A percentile compares a stretch with the other conserved stretches of the same genome.
Evolutionary conservation across 2,888 invertebrate genomes (phyloP).

Genomic region (Caenorhabditis sp.): DNA sequence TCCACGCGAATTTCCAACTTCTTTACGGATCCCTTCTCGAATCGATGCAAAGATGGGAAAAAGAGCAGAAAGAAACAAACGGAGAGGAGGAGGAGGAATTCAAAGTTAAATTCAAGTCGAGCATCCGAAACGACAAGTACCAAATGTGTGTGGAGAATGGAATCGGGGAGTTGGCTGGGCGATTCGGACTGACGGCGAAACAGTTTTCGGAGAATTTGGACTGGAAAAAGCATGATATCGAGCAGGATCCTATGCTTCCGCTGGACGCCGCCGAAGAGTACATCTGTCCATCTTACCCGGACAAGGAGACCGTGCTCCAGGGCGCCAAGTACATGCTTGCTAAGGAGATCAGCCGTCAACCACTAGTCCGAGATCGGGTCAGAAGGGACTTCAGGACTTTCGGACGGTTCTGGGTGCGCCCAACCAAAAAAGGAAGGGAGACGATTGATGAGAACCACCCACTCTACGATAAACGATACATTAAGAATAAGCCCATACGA

Average conservation of each 20-base stretch:
- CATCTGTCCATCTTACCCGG: constrained; percentile 81
- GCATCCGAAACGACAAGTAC: constrained; percentile 67
- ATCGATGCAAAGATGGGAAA: constrained; percentile 79
- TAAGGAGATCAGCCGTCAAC: constrained; percentile 92
- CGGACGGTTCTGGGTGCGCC: constrained; percentile 87
- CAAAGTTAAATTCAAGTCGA: constrained; percentile 59
- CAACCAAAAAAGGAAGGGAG: constrained; percentile 92
- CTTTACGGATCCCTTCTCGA: constrained; percentile 86
- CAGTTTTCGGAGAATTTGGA: constrained; percentile 94
- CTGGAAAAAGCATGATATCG: constrained; percentile 63
- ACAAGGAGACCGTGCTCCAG: constrained; percentile 88
- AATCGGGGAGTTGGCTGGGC: constrained; percentile 81
- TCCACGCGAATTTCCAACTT: constrained; percentile 88
- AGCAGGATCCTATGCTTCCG: constrained; percentile 55
- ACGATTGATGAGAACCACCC: constrained; percentile 96
- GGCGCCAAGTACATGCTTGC: constrained; percentile 96
- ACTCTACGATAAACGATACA: constrained; percentile 76
- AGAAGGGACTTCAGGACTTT: constrained; percentile 83
- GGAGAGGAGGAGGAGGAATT: constrained; percentile 32
- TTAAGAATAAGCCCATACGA: constrained; percentile 88
- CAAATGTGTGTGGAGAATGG: constrained; percentile 73
- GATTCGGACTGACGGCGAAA: constrained; percentile 93
- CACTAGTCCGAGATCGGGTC: constrained; percentile 81
- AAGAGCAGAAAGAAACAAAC: constrained; percentile 13
- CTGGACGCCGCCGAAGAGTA: constrained; percentile 61